Evolutionary conservation across 2,888 invertebrate genomes (phyloP), one percentile per base, ranked within the genome.

Genomic region (Andrena bicolor): DNA sequence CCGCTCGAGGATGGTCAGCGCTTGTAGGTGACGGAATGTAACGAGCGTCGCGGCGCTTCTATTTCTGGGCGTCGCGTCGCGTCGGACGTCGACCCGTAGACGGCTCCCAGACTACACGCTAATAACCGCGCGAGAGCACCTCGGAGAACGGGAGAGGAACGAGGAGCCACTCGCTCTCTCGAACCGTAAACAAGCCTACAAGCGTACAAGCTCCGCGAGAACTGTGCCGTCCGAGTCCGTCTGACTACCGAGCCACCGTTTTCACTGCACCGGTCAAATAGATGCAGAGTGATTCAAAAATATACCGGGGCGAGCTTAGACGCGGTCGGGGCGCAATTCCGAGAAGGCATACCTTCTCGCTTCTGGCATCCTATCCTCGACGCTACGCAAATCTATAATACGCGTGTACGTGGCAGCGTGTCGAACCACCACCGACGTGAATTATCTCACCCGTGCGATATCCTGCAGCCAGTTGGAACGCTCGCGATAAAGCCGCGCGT

Each of bases 81-180:
- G 90, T 87, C 91, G 93, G 93, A 89, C 93, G 91, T 93, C 93
- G 93, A 93, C 93, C 93, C 92, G 92, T 88, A 93, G 93, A 93
- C 93, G 89, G 89, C 90, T 91, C 91, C 92, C 92, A 93, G 93
- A 93, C 93, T 92, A 90, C 86, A 88, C 81, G 88, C 89, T 89
- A 91, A 90, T 88, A 88, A 87, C 87, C 75, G 61, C 30, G 58
- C 23, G 76, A 64, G 64, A 71, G 68, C 61, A 60, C 70, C 81
- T 65, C 64, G 64, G 28, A 4, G 41, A 41, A 13, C 56, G 32
- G 32, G 35, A 26, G 75, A 71, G 48, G 41, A 20, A 23, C n/a
- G n/a, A n/a, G n/a, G n/a, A n/a, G n/a, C n/a, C n/a, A n/a, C n/a
- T n/a, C n/a, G n/a, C 61, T 65, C 16, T 49, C 58, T 32, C 76